These are phyloP conservation scores for Bombus polaris DNA, from an alignment of 1,140 invertebrate genomes.

Conservation along the genomic window DNA sequence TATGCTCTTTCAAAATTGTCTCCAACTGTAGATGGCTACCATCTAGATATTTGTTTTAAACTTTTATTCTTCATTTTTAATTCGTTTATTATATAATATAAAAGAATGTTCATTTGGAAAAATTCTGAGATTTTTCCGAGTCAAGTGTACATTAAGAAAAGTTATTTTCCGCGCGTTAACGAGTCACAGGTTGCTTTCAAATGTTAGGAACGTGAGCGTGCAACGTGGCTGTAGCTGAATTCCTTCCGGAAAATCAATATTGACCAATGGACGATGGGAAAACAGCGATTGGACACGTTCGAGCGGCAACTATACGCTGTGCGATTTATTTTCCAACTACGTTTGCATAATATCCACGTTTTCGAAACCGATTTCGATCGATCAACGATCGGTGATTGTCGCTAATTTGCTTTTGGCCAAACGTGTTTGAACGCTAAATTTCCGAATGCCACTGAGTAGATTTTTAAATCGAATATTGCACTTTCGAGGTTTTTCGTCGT, in stretches of 20 bases:
- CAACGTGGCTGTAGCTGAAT: constrained; percentile 13
- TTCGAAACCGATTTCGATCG: neutral
- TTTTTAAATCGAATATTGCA: neutral
- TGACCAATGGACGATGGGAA: constrained; percentile 17
- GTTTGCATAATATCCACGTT: constrained; percentile 6
- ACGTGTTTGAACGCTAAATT: neutral
- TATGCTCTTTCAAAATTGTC: no score
- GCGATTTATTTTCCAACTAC: neutral
- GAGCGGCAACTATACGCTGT: neutral
- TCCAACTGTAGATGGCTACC: fast-evolving
- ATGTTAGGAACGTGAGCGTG: neutral
- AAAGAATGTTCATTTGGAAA: no score
- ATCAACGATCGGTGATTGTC: neutral
- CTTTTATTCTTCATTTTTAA: no score
- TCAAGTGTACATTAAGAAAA: neutral
- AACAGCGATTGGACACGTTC: constrained; percentile 34
- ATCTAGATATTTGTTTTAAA: no score
- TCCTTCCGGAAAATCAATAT: constrained; percentile 28
- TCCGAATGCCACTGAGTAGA: fast-evolving
- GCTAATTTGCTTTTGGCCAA: neutral
- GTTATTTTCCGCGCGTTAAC: neutral
- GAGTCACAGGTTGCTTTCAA: neutral
- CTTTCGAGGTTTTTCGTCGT: neutral
- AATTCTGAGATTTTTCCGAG: no score
- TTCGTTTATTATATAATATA: no score